A percentile compares a stretch with the other conserved stretches of the same genome.
These are phyloP conservation scores for Nephrocerus scutellatus DNA, from an alignment of 2,888 invertebrate genomes.

Conservation along the genomic window DNA sequence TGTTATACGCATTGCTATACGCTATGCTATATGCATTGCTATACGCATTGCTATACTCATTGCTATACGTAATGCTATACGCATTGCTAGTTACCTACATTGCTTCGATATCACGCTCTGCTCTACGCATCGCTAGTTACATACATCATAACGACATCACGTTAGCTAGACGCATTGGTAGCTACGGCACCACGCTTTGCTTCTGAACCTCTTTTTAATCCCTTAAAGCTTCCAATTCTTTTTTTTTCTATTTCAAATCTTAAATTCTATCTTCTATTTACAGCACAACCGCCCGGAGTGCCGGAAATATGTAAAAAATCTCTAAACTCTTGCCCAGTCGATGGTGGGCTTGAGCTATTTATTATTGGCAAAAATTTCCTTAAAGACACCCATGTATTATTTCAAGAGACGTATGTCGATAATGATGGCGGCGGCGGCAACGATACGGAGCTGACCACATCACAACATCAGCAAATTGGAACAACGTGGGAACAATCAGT, in stretches of 20 bases:
- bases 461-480: constrained; percentile 50
- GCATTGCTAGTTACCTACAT: no score
- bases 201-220: no score
- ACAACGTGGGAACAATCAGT: constrained; percentile 70
- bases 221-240: no score
- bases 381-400: constrained; percentile 80
- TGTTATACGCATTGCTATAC: no score
- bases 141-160: no score
- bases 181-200: no score
- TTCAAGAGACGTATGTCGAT: constrained; percentile 49
- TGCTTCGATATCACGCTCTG: no score
- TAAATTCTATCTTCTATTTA: constrained; percentile 15
- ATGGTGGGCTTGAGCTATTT: constrained; percentile 77
- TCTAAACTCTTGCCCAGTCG: constrained; percentile 67
- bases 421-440: constrained; percentile 29
- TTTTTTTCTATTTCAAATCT: constrained; percentile 1
- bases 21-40: no score
- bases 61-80: no score
- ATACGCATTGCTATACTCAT: no score
- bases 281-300: constrained; percentile 86
- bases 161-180: no score
- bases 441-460: constrained; percentile 34
- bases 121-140: no score
- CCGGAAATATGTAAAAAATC: constrained; percentile 91
- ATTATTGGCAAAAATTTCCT: constrained; percentile 87